Evolutionary conservation across 2,888 invertebrate species (phyloP), one percentile per base, ranked within the genome.

Genomic region (Pocota personata): DNA sequence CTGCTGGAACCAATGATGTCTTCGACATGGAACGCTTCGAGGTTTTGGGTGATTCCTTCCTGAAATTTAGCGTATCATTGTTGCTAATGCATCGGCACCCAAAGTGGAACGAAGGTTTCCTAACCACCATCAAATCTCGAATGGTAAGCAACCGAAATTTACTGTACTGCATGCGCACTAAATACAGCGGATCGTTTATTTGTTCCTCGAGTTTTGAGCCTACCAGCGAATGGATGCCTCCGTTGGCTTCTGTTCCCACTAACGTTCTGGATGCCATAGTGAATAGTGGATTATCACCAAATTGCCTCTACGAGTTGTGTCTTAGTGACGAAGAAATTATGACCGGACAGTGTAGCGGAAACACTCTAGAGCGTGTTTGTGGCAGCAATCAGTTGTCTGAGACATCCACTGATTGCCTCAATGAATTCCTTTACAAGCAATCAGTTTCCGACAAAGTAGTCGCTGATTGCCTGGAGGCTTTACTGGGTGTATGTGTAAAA

Each of bases 141-240:
- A 88, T 96, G 3, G 94, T 97, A 0, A 96, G 96, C 48, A 98
- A 98, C 91, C 94, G 96, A 78, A 98, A 98, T 92, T 93, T 99
- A 21, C 97, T 95, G 90, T 96, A 96, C 90, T 95, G 97, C 24
- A 98, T 93, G 30, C 89, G 88, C 2, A 88, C 90, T 0, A 88
- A 89, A 5, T 90, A 90, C 67, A 89, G 90, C 8, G 89, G 91
- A 0, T 48, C 88, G 7, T 87, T 88, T 3, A 90, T 92, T 30
- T 89, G 88, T 50, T 88, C 88, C 8, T 94, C 94, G 21, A 93
- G 94, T n/a, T 96, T 97, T 88, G 91, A 93, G 5, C 95, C 96
- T 0, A 93, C 91, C 6, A 93, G 93, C 75, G 96, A 96, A 89
- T 99, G 98, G 95, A 90, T 97, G 14, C 95, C 97, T 4, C 98